Conservation (phyloP, 30 jellyfish, hydroid and myxozoan genomes). For the Aurelia aurita complex sp. Pacific region DNA sequence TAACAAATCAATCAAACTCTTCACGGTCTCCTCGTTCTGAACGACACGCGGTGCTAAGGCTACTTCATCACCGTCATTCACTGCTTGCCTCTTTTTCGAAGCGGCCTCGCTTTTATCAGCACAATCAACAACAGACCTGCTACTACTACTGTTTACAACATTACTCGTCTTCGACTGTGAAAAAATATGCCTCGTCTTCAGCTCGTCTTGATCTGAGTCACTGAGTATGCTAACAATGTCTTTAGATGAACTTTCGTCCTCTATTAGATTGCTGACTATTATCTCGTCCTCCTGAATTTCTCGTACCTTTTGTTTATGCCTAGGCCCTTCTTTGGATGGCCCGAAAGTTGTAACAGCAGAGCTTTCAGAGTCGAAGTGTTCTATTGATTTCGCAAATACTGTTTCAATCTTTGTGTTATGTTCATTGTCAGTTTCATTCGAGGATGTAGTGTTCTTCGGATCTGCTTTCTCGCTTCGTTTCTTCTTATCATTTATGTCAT, state of each 20-base stretch:
- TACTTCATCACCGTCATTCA: neutral
- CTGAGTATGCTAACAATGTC: neutral
- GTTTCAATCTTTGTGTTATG: too few relatives aligned
- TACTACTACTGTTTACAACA: neutral
- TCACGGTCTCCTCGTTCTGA: neutral
- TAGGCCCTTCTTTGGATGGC: too few relatives aligned
- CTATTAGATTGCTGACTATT: neutral
- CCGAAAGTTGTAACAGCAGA: too few relatives aligned
- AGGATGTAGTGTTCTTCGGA: too few relatives aligned
- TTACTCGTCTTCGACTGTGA: neutral
- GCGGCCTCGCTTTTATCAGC: constrained; percentile 25
- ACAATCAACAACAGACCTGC: neutral
- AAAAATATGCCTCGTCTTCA: neutral
- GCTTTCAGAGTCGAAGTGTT: too few relatives aligned
- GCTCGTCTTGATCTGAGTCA: neutral
- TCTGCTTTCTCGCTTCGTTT: too few relatives aligned
- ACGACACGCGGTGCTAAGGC: neutral
- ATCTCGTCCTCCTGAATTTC: neutral
- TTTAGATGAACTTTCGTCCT: neutral
- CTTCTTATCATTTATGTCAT: too few relatives aligned
- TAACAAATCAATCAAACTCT: constrained; percentile 43
- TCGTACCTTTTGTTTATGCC: too few relatives aligned
- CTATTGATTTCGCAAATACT: too few relatives aligned
- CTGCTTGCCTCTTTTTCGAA: neutral
- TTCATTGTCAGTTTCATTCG: too few relatives aligned